Base-by-base conservation (phyloP, 1,140 invertebrate species). In the Drosophila asahinai region DNA sequence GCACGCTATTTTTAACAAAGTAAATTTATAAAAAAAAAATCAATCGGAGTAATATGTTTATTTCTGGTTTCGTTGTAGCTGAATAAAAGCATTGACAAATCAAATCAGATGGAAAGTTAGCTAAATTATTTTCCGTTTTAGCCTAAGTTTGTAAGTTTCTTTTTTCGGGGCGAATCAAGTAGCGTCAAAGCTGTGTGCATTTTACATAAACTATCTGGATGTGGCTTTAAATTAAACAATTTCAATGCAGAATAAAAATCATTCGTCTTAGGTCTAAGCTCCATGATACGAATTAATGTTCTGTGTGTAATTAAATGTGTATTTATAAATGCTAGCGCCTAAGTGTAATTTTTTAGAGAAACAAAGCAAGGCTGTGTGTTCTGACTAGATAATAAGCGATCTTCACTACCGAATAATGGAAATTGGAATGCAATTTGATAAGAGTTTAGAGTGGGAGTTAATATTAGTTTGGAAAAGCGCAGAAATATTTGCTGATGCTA, bases 301-400 rank as follows among this genome's bases (percentile, higher is more conserved):
- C 42, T 79, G 43, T 62, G 73, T 86, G 80, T 87, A 89, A 89
- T 83, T 80, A 80, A 86, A 67, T 89, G 77, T 89, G 76, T 79
- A 79, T 71, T 73, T 68, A 36, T 51, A 52, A 61, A 42, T 33
- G 47, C 22, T 84, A 90, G 59, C 52, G 8, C 30, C 30, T 90
- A 90, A 89, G 81, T 89, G 86, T 89, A 89, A 90, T 90, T 86
- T 90, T 89, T 73, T 90, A 87, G 81, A 90, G 86, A 91, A 92
- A 92, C 91, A 92, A 92, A 92, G 91, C 91, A 92, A 91, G 91
- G 91, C 91, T 92, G 91, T 92, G 91, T 92, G 79, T 92, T 92
- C 91, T 92, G 86, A 87, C 52, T 89, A 87, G 74, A 80, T 52
- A 40, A 43, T 76, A 89, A 91, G 71, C 54, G 36, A 58, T 66